Evolutionary conservation across 1,140 invertebrate species (phyloP), one percentile per base, ranked within the genome.

Genomic region (Rhopalosiphum maidis): DNA sequence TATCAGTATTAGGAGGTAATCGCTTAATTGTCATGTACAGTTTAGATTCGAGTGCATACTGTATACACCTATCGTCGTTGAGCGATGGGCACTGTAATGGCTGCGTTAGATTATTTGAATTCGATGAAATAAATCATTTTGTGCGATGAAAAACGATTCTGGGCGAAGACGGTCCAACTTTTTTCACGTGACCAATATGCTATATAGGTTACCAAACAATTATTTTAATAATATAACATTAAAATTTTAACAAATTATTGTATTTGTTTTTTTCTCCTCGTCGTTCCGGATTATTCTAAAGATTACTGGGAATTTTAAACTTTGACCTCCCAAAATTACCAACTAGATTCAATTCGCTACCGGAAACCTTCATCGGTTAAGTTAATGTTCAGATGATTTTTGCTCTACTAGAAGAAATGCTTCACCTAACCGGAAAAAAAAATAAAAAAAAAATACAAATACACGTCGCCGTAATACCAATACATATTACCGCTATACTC

Each of bases 341-440:
- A 35, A n/a, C n/a, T 6, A n/a, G 4, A 77, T 18, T 15, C 30
- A n/a, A n/a, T 5, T n/a, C n/a, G 9, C 0, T 68, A 18, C 60
- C 30, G 6, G 11, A 60, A 30, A 30, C 9, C 60, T 30, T 11
- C 2, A n/a, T 68, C 30, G 11, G 41, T 2, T 41, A n/a, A 68
- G 30, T 68, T 18, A 3, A 68, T n/a, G 30, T n/a, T n/a, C 60
- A 18, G 4, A n/a, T 15, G 11, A 18, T 68, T 68, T n/a, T 68
- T 68, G 2, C 48, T n/a, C 25, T 25, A 68, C 15, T n/a, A 77
- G 46, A 18, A 77, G 18, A n/a, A 5, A 30, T n/a, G 60, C 30
- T 0, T 15, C 30, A 5, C 11, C 30, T n/a, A n/a, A n/a, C n/a
- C n/a, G n/a, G n/a, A 1, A 0, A n/a, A n/a, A 68, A 5, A 15